Evolutionary conservation across 2,888 invertebrate species (phyloP).

Genomic region (Stenchaetothrips biformis): DNA sequence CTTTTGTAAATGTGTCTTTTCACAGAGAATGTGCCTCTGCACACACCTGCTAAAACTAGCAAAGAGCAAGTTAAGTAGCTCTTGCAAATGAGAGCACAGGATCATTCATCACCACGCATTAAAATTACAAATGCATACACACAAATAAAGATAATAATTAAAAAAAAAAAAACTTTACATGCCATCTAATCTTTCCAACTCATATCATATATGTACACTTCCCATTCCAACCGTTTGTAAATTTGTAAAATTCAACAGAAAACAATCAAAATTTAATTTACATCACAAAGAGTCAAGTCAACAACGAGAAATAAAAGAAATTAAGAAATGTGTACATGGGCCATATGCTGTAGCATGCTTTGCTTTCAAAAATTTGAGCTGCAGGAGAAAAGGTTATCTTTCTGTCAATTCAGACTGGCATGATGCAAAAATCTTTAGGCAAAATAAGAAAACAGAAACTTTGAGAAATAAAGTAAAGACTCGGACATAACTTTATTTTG

Average conservation of each 20-base stretch:
- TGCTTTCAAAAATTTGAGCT: too few relatives aligned
- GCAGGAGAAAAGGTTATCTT: too few relatives aligned
- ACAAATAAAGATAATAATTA: conserved; percentile 1
- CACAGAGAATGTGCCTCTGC: not conserved
- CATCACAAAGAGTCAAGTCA: conserved; percentile 23
- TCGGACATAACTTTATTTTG: not conserved
- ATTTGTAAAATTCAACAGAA: conserved; percentile 25
- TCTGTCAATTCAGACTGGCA: too few relatives aligned
- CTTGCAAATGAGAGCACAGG: not conserved
- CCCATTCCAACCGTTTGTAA: conserved; percentile 13
- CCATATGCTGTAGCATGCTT: not conserved
- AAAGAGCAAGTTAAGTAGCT: not conserved
- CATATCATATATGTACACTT: conserved; percentile 12
- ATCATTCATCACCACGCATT: not conserved
- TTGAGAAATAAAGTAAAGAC: not conserved
- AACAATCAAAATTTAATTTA: conserved; percentile 25
- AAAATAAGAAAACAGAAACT: not conserved
- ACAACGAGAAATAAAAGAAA: conserved; percentile 22
- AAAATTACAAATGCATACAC: conserved; percentile 18
- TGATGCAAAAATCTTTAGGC: not conserved
- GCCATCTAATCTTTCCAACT: not conserved
- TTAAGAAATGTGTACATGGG: conserved; percentile 8
- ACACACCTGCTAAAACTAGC: not conserved
- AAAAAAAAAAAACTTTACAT: not conserved
- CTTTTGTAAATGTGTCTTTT: conserved; percentile 3